Percentiles rank a stretch among this genome's conserved stretches.
phyloP scores from a whole-genome alignment of 2,797 vertebrate genomes.

The Rhincodon typus region DNA sequence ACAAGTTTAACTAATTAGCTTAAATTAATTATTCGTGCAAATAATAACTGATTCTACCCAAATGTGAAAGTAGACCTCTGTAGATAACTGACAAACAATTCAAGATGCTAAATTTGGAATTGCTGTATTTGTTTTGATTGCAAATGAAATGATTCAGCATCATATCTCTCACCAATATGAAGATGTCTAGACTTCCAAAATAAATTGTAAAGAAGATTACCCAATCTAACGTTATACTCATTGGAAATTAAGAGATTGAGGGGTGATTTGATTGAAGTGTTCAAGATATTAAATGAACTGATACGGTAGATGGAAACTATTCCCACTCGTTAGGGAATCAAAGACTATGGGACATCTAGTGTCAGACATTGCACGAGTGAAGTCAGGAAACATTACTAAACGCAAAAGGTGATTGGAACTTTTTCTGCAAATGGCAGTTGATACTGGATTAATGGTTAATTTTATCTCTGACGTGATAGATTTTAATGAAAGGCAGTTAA shows the following conservation, averaged over 20 bases:
- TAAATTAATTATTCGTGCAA: no score
- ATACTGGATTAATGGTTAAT: not conserved
- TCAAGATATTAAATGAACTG: not conserved
- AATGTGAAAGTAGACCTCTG: no score
- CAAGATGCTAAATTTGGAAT: no score
- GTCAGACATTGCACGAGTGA: not conserved
- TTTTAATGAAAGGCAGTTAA: not conserved
- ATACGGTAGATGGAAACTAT: not conserved
- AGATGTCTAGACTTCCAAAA: no score
- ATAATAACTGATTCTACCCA: no score
- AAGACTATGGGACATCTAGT: no score
- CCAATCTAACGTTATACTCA: not conserved
- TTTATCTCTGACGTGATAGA: not conserved
- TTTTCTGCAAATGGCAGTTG: not conserved
- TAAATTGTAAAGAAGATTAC: not conserved
- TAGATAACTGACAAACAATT: no score
- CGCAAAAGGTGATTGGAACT: not conserved
- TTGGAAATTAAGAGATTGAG: no score
- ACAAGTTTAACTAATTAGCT: no score
- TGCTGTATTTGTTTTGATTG: no score
- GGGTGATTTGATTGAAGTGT: not conserved
- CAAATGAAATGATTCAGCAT: no score
- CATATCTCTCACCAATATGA: no score
- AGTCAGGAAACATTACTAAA: not conserved
- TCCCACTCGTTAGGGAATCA: not conserved